Base-by-base conservation (phyloP, 2,888 invertebrate species). In the Lepidocyrtoides sp. region DNA sequence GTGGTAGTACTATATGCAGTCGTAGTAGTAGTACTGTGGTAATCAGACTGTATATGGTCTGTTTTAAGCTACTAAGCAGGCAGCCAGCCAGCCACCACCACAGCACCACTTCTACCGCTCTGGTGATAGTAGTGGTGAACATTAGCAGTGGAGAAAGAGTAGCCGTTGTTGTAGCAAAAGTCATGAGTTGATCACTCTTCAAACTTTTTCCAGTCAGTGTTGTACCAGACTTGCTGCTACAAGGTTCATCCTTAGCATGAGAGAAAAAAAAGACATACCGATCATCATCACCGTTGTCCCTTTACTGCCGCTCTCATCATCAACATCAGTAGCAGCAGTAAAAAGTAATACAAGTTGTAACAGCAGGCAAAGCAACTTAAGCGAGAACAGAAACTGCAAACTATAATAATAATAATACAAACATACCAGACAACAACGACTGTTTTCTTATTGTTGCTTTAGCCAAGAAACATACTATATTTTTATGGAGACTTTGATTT, bases 131-230 rank as follows among this genome's bases (percentile, higher is more conserved):
- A 20, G 63, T 63, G 63, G 63, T 41, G 44, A 72, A 44, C 44
- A 72, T 72, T 72, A 72, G 72, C 60, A 75, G 17, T 63, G 14
- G 44, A 44, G 63, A 41, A 72, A 84, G 63, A 84, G 44, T 63
- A 72, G 51, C 29, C 36, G 54, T 54, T 12, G 44, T 60, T 20
- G 86, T 75, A 75, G 72, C 48, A 41, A 57, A 84, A 89, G 89
- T 83, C 89, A 84, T 89, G 89, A 84, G 89, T 84, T 89, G 82
- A 89, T 84, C 77, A 89, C 89, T 89, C 89, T 57, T 89, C 75
- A 63, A 89, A 84, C 77, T 77, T 89, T 82, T 79, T 51, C 84
- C 75, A 57, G 82, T 83, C 84, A 89, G 89, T 89, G 75, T 77
- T 89, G 77, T 84, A 84, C 51, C 89, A 60, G 60, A 77, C 84